These are phyloP conservation scores for Platichthys stellatus DNA, from an alignment of 2,113 vertebrate species.

Conservation along the genomic window DNA sequence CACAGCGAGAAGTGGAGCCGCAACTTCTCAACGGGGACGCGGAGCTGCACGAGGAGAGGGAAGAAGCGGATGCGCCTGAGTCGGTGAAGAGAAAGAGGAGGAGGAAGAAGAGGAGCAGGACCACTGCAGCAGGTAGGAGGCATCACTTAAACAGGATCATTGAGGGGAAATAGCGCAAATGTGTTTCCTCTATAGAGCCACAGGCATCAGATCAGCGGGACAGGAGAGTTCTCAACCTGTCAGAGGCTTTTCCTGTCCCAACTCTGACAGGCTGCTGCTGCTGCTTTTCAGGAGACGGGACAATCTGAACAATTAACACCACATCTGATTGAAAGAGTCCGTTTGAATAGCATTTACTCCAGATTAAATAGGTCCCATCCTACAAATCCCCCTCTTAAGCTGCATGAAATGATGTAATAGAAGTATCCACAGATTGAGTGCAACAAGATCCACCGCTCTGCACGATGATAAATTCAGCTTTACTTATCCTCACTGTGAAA, in stretches of 20 bases:
- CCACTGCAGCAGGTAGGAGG: slow-evolving; percentile 78
- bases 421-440: slow-evolving; percentile 47
- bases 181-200: slow-evolving; percentile 3
- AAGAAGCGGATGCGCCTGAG: slow-evolving; percentile 81
- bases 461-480: slow-evolving; percentile 20
- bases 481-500: slow-evolving; percentile 13
- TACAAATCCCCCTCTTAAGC: slow-evolving; percentile 37
- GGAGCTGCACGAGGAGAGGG: slow-evolving; percentile 79
- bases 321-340: background rate
- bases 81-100: slow-evolving; percentile 89
- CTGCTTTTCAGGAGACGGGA: slow-evolving; percentile 17
- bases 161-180: slow-evolving; percentile 22
- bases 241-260: slow-evolving; percentile 39
- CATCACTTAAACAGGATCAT: slow-evolving; percentile 24
- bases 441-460: slow-evolving; percentile 31
- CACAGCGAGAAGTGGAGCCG: slow-evolving; percentile 63
- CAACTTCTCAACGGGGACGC: slow-evolving; percentile 87
- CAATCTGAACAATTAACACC: background rate
- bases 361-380: slow-evolving; percentile 43
- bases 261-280: slow-evolving; percentile 31
- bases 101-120: slow-evolving; percentile 91
- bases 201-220: slow-evolving; percentile 42
- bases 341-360: slow-evolving; percentile 12
- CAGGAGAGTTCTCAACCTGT: slow-evolving; percentile 64
- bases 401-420: slow-evolving; percentile 40